These are phyloP conservation scores for Rhinichthys osculus DNA, from an alignment of 2,797 vertebrate species.

Conservation along the genomic window DNA sequence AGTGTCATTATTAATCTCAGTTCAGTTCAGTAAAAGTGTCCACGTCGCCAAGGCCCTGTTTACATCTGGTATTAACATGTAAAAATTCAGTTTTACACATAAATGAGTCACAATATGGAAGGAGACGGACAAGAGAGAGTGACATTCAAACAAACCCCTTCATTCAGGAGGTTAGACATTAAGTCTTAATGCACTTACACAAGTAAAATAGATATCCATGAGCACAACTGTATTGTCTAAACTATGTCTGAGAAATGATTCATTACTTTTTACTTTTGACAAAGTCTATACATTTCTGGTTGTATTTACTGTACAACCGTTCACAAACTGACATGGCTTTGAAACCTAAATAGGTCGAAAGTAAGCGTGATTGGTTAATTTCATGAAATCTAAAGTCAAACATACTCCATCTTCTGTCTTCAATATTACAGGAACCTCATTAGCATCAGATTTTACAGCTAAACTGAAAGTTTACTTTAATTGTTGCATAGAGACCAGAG, in stretches of 20 bases:
- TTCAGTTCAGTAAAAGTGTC: too few relatives aligned
- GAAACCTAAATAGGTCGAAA: not conserved
- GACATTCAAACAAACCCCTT: not conserved
- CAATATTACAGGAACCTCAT: constrained; percentile 17
- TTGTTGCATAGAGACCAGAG: constrained; percentile 26
- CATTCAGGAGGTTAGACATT: not conserved
- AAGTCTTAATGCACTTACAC: not conserved
- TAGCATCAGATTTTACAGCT: not conserved
- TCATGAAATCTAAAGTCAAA: constrained; percentile 2
- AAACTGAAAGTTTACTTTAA: constrained; percentile 37
- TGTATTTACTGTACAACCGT: not conserved
- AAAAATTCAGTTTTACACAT: not conserved
- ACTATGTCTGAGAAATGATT: not conserved
- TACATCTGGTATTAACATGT: too few relatives aligned
- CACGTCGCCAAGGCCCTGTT: too few relatives aligned
- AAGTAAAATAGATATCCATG: not conserved
- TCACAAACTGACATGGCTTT: not conserved
- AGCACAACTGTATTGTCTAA: not conserved
- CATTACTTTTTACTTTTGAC: not conserved
- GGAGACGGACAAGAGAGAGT: not conserved
- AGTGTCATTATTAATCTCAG: too few relatives aligned
- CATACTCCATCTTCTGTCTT: not conserved
- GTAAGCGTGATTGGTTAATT: not conserved
- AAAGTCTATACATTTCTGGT: not conserved
- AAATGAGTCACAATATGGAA: not conserved